These are phyloP conservation scores for Solenopsis fugax DNA, from an alignment of 1,140 invertebrate species.

Conservation along the genomic window DNA sequence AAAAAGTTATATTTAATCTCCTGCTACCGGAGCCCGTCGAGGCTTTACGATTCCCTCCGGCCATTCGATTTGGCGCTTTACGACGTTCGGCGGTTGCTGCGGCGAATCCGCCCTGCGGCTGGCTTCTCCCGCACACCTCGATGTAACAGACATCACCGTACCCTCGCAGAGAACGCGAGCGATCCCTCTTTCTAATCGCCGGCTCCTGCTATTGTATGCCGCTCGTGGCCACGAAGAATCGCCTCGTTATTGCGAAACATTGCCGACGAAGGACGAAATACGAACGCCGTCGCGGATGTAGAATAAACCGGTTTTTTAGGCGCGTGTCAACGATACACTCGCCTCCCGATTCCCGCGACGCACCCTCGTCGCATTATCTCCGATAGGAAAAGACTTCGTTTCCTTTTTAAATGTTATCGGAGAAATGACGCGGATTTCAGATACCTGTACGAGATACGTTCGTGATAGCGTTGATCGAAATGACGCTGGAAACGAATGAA, in stretches of 20 bases:
- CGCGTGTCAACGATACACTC: constrained; percentile 38
- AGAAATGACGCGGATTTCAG: neutral
- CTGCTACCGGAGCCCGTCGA: constrained; percentile 43
- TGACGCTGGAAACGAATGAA: neutral
- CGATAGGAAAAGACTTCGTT: neutral
- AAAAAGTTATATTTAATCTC: constrained; percentile 63
- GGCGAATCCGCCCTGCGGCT: constrained; percentile 11
- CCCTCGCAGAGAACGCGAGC: neutral
- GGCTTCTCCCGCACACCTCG: constrained; percentile 3
- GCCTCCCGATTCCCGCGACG: constrained; percentile 14
- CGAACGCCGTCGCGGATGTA: neutral
- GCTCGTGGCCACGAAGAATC: neutral
- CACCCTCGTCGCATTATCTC: neutral
- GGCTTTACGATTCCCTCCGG: constrained; percentile 47
- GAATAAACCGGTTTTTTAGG: constrained; percentile 47
- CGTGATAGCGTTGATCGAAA: neutral
- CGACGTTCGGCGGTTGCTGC: constrained; percentile 47
- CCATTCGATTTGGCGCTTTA: constrained; percentile 59
- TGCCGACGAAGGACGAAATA: neutral
- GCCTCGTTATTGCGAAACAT: constrained; percentile 42
- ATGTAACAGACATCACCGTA: neutral
- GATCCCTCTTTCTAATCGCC: constrained; percentile 36
- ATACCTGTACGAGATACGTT: constrained; percentile 9
- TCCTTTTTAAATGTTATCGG: neutral
- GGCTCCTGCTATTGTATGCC: too few relatives aligned